phyloP scores from a whole-genome alignment of 2,113 vertebrate genomes.

The Setophaga petechia region DNA sequence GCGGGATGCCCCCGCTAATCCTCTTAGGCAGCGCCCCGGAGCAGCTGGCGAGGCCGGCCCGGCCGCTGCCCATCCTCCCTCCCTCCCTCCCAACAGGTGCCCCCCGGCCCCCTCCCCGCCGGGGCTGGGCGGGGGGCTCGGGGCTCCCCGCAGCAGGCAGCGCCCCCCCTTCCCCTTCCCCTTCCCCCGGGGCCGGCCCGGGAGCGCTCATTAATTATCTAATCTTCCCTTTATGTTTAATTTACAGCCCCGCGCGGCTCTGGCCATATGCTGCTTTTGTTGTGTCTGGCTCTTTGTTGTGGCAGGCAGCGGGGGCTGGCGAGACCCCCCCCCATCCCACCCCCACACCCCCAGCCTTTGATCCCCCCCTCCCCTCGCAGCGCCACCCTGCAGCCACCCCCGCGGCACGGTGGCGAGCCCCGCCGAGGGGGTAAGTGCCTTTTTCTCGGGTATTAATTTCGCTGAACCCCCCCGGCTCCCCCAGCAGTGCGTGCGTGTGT shows the following conservation, averaged over 20 bases:
- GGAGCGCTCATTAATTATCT: constrained; percentile 84
- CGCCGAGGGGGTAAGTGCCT: too few species aligned
- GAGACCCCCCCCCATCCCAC: neutral
- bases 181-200: constrained; percentile 33
- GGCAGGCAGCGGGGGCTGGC: constrained; percentile 69
- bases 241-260: constrained; percentile 82
- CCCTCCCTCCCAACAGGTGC: constrained; percentile 42
- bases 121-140: neutral
- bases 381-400: too few species aligned
- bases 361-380: too few species aligned
- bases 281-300: constrained; percentile 75
- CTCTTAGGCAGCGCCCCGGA: constrained; percentile 31
- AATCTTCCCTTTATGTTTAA: constrained; percentile 88
- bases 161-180: neutral
- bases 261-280: constrained; percentile 87
- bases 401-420: too few species aligned
- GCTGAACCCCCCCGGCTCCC: too few species aligned
- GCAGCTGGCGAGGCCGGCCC: constrained; percentile 26
- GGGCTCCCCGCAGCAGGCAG: constrained; percentile 5
- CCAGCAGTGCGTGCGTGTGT: too few species aligned
- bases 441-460: too few species aligned
- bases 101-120: neutral
- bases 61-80: neutral
- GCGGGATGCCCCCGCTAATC: neutral
- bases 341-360: too few species aligned